Conservation (phyloP, 92 coral and sea anemone genomes). For the Heteractis magnifica region DNA sequence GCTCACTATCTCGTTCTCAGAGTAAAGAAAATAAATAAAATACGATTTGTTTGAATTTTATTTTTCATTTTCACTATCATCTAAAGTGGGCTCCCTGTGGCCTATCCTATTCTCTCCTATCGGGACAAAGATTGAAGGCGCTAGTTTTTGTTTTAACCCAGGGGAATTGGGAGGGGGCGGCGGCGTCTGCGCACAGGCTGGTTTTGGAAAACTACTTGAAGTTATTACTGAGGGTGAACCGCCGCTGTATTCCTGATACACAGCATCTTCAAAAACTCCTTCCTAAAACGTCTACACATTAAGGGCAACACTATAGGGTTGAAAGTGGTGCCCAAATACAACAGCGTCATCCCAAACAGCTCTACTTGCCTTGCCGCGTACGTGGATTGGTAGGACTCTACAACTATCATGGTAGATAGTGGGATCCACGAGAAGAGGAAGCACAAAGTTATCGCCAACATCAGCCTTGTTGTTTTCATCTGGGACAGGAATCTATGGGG, state of each 20-base stretch:
- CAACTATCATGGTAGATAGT: slow-evolving; percentile 15
- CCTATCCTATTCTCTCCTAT: no score
- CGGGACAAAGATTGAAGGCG: no score
- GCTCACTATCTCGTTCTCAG: no score
- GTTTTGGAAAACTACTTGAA: no score
- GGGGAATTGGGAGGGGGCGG: no score
- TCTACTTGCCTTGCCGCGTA: slow-evolving; percentile 28
- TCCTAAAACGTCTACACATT: slow-evolving; percentile 2
- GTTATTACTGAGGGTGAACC: not conserved
- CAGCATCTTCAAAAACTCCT: slow-evolving; percentile 14
- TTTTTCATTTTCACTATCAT: no score
- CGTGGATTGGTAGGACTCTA: slow-evolving; percentile 19
- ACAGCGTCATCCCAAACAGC: slow-evolving; percentile 34
- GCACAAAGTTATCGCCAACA: slow-evolving; percentile 27
- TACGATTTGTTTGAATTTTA: no score
- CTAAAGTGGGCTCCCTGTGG: no score
- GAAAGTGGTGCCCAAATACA: slow-evolving; percentile 26
- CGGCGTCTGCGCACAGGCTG: no score
- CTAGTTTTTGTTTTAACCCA: no score
- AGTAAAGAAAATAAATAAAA: no score
- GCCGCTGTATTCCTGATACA: not conserved
- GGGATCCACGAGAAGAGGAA: slow-evolving; percentile 33
- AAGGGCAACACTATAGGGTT: slow-evolving; percentile 20
- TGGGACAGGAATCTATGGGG: slow-evolving; percentile 11
- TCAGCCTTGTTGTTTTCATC: slow-evolving; percentile 17